A percentile compares a stretch with the other conserved stretches of the same genome.
Conservation (phyloP, 2,888 invertebrate species). For the Rhabditoides inermis region DNA sequence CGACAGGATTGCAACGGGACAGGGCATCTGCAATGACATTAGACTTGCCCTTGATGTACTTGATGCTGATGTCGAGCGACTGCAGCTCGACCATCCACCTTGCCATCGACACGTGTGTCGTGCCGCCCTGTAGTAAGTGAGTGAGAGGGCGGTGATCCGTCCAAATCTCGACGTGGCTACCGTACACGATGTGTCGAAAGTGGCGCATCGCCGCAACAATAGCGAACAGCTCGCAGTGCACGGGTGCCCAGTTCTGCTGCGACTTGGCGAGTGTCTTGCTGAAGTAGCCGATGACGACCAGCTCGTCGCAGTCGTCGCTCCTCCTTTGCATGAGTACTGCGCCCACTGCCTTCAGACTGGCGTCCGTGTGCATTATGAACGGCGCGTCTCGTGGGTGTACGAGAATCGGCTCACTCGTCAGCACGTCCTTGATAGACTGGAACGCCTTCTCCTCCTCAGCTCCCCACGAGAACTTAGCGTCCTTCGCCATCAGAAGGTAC, state of each 20-base stretch:
- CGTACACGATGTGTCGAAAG: slow-evolving; percentile 10
- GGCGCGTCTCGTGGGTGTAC: slow-evolving; percentile 9
- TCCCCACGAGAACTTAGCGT: slow-evolving; percentile 8
- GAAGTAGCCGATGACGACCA: slow-evolving; percentile 28
- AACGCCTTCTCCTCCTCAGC: slow-evolving; percentile 4
- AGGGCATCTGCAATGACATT: slow-evolving; percentile 54
- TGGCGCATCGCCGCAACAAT: slow-evolving; percentile 21
- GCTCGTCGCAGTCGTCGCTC: slow-evolving; percentile 5
- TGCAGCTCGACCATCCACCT: slow-evolving; percentile 56
- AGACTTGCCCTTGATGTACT: slow-evolving; percentile 53
- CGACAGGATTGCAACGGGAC: slow-evolving; percentile 28
- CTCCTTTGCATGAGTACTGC: slow-evolving; percentile 28
- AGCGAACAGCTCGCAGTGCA: slow-evolving; percentile 30
- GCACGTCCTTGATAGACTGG: neutral
- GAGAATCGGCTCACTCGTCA: slow-evolving; percentile 6
- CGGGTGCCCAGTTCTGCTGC: slow-evolving; percentile 26
- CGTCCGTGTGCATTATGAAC: slow-evolving; percentile 31
- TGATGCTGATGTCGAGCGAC: slow-evolving; percentile 51
- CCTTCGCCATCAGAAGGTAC: slow-evolving; percentile 1
- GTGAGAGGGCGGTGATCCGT: slow-evolving; percentile 16
- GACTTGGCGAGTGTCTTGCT: slow-evolving; percentile 23
- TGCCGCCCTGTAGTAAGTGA: slow-evolving; percentile 30
- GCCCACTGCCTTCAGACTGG: slow-evolving; percentile 31
- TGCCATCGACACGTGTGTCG: slow-evolving; percentile 54
- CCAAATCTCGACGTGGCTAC: slow-evolving; percentile 3